phyloP scores from a whole-genome alignment of 2,113 vertebrate genomes.

The Seriola rivoliana region DNA sequence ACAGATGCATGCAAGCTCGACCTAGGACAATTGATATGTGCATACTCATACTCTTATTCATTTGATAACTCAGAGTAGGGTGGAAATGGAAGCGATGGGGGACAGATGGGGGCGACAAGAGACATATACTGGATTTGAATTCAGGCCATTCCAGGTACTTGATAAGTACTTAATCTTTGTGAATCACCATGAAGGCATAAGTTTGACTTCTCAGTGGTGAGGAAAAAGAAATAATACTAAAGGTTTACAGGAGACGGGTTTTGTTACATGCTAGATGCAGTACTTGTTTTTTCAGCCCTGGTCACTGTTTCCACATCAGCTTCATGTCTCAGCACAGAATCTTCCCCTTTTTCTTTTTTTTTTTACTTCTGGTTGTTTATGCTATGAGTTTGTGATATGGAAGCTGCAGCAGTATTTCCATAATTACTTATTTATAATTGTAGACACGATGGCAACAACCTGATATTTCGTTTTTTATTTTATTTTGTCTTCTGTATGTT shows the following conservation, averaged over 20 bases:
- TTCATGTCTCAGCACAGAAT: neutral
- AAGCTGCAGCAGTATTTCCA: neutral
- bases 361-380: neutral
- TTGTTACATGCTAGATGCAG: neutral
- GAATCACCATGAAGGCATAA: neutral
- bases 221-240: neutral
- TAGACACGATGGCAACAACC: neutral
- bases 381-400: neutral
- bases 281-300: neutral
- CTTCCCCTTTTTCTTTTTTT: neutral
- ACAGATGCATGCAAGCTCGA: neutral
- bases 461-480: neutral
- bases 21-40: neutral
- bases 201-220: neutral
- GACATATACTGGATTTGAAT: neutral
- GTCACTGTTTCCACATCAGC: neutral
- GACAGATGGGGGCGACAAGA: neutral
- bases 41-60: neutral
- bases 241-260: neutral
- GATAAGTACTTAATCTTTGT: neutral
- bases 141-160: neutral
- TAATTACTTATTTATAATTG: neutral
- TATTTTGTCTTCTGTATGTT: neutral
- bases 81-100: neutral
- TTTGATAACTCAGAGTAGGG: neutral